Evolutionary conservation across 2,888 invertebrate species (phyloP).

Genomic region (Drosophila meridionalis): DNA sequence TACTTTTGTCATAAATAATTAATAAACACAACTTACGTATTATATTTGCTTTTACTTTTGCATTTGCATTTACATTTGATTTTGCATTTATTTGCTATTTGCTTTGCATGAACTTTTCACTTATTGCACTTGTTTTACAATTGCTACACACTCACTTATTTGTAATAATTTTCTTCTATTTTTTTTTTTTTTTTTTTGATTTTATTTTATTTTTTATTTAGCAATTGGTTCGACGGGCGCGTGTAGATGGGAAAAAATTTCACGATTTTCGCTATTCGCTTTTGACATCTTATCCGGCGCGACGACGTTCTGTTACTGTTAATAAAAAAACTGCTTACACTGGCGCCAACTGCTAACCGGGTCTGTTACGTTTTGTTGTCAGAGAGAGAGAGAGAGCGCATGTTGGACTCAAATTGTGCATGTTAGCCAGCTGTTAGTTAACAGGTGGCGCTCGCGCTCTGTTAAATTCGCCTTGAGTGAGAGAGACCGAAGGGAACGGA

Average conservation of each 20-base stretch:
- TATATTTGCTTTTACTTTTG: conserved; percentile 35
- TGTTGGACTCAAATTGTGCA: conserved; percentile 55
- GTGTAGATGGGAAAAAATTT: conserved; percentile 39
- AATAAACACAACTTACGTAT: conserved; percentile 52
- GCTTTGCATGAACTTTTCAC: conserved; percentile 52
- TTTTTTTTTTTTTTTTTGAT: conserved; percentile 27
- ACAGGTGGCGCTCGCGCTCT: conserved; percentile 51
- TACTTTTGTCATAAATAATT: conserved; percentile 45
- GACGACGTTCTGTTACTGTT: conserved; percentile 56
- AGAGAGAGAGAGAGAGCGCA: conserved; percentile 35
- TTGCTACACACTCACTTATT: conserved; percentile 37
- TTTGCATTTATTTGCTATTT: conserved; percentile 22
- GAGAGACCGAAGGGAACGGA: background rate
- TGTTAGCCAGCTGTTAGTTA: conserved; percentile 53
- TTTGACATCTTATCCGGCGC: conserved; percentile 56
- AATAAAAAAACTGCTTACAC: conserved; percentile 49
- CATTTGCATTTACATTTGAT: conserved; percentile 37
- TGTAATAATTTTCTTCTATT: conserved; percentile 25
- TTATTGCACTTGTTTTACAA: conserved; percentile 57
- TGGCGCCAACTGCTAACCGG: conserved; percentile 58
- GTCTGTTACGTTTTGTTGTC: conserved; percentile 30
- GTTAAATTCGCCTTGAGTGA: conserved; percentile 22
- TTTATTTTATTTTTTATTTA: conserved; percentile 42
- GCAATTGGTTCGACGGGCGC: conserved; percentile 47
- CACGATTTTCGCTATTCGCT: conserved; percentile 46